Evolutionary conservation across 2,888 invertebrate species (phyloP).

Genomic region (Drosophila suboccidentalis): DNA sequence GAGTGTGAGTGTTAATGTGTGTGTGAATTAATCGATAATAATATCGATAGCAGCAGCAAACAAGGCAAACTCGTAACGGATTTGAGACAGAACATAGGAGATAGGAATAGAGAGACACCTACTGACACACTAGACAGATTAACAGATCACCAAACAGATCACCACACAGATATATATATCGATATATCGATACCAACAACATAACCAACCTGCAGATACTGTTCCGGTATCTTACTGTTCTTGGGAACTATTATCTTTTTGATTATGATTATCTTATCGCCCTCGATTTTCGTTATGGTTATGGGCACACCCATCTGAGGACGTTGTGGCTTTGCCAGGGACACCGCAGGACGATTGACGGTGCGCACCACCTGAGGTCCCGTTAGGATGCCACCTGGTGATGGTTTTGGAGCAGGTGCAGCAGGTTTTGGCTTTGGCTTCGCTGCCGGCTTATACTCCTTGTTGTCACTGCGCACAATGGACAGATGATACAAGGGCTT

Average conservation of each 20-base stretch:
- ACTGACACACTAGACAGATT: constrained; percentile 53
- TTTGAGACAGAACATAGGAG: constrained; percentile 50
- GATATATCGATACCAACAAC: constrained; percentile 20
- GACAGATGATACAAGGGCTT: constrained; percentile 84
- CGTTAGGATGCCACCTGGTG: constrained; percentile 81
- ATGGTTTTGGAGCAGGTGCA: constrained; percentile 72
- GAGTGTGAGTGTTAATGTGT: constrained; percentile 14
- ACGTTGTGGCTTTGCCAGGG: constrained; percentile 66
- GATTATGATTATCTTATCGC: constrained; percentile 86
- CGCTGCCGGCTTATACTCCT: constrained; percentile 76
- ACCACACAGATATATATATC: constrained; percentile 1
- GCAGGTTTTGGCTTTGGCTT: constrained; percentile 79
- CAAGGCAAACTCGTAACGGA: constrained; percentile 60
- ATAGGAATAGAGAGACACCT: constrained; percentile 18
- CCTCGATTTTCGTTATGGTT: constrained; percentile 85
- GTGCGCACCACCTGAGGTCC: constrained; percentile 76
- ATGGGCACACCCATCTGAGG: constrained; percentile 84
- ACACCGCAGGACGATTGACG: constrained; percentile 48
- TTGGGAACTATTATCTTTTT: constrained; percentile 85
- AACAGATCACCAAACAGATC: constrained; percentile 36
- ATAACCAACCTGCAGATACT: constrained; percentile 84
- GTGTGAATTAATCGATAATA: constrained; percentile 14
- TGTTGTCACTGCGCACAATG: constrained; percentile 83
- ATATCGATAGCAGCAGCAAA: constrained; percentile 46
- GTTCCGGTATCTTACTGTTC: constrained; percentile 85